Evolutionary conservation across 2,888 invertebrate species (phyloP), one percentile per base, ranked within the genome.

Genomic region (Conus canariensis): DNA sequence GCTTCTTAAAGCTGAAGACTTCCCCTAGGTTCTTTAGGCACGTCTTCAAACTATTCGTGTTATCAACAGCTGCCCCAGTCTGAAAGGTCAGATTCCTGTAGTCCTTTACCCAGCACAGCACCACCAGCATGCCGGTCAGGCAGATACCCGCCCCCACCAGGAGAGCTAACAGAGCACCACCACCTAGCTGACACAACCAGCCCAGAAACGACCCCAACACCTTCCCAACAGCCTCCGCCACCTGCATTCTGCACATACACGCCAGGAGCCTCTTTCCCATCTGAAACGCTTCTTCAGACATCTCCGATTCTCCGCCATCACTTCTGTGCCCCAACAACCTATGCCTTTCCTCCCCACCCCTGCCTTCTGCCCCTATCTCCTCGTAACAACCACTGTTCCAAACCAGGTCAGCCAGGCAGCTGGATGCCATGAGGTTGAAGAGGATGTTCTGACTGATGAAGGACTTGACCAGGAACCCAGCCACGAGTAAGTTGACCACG

Each of bases 381-480:
- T 87, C 87, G n/a, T 70, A 70, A 56, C 22, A 0, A 0, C 87
- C 87, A 12, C n/a, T 30, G 56, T 25, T 58, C 87, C 58, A 8
- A 2, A 58, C n/a, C 9, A 70, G 70, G 58, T 70, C 87, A 0
- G 87, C 87, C 70, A 87, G 1, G n/a, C 30, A 87, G 87, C 70
- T 70, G 74, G 16, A 58, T n/a, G 87, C 64, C 30, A 87, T 19
- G n/a, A 87, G 56, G 16, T n/a, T 64, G 74, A 87, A 0, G 56
- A 87, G 70, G 14, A 87, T 70, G 74, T 4, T 45, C 5, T 87
- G 74, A 22, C 87, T 56, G 56, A 14, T 25, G n/a, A 87, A 5
- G 70, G 87, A 64, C 4, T 56, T 45, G n/a, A 22, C 56, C 87
- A 87, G 87, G 58, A 87, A 87, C 6, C 87, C 87, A 2, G 70